Percentiles rank a stretch among this genome's conserved stretches.
Conservation (phyloP, 2,113 vertebrate species). For the Tiliqua scincoides region DNA sequence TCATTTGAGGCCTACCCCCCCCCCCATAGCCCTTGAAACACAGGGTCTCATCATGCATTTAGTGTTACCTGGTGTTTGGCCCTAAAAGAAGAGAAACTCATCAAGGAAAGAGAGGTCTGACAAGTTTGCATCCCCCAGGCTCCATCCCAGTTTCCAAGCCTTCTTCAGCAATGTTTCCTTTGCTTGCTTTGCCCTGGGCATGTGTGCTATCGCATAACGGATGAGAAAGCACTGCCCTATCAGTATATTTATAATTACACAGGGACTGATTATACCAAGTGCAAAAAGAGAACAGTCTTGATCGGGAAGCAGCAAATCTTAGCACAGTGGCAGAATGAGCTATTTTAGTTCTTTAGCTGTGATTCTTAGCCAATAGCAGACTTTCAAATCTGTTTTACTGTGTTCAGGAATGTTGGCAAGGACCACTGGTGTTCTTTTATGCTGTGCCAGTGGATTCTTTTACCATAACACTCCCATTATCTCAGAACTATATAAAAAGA, state of each 20-base stretch:
- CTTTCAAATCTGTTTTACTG: constrained; percentile 3
- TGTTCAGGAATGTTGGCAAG: constrained; percentile 12
- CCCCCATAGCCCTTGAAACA: no score
- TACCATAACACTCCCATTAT: constrained; percentile 4
- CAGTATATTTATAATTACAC: neutral
- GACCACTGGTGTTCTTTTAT: neutral
- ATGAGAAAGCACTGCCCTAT: neutral
- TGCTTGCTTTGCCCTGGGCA: no score
- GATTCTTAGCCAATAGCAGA: neutral
- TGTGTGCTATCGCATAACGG: neutral
- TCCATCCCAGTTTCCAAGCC: neutral
- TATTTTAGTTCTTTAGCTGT: neutral
- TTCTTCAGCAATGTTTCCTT: neutral
- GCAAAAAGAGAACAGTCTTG: neutral
- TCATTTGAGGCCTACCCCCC: no score
- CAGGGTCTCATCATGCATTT: no score
- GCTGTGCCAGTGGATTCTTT: neutral
- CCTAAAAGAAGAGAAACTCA: neutral
- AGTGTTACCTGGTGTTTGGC: no score
- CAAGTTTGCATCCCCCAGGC: neutral
- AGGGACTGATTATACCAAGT: neutral
- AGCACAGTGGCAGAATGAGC: neutral
- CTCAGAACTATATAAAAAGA: constrained; percentile 27
- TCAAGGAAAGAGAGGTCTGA: neutral
- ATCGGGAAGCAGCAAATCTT: neutral